phyloP scores from a whole-genome alignment of 2,888 invertebrate species.

The Tryphoninae sp. region DNA sequence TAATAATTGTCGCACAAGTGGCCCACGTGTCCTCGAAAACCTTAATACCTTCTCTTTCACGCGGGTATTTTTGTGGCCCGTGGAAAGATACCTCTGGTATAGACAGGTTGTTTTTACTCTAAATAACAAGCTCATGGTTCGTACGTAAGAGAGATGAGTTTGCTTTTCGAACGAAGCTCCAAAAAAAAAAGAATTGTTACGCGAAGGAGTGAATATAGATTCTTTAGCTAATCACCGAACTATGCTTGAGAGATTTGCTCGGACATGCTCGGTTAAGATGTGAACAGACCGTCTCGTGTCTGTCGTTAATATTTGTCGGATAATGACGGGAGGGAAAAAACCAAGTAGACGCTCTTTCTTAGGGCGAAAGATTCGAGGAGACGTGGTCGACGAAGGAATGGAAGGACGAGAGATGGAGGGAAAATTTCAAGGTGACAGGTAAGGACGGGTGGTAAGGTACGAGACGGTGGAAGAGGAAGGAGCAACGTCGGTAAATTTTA shows the following conservation, averaged over 20 bases:
- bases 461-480: constrained; percentile 53
- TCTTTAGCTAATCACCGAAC: not conserved
- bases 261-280: not conserved
- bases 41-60: constrained; percentile 25
- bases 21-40: constrained; percentile 12
- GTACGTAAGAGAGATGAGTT: constrained; percentile 21
- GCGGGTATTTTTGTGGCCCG: constrained; percentile 12
- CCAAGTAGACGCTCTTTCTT: constrained; percentile 7
- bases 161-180: not conserved
- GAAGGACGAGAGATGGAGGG: constrained; percentile 39
- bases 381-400: constrained; percentile 23
- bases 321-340: not conserved
- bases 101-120: too few species aligned
- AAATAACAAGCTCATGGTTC: not conserved
- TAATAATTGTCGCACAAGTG: constrained; percentile 10
- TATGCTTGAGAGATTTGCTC: not conserved
- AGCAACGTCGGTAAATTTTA: constrained; percentile 50
- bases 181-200: not conserved
- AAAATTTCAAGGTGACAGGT: constrained; percentile 46
- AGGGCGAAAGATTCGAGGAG: constrained; percentile 11
- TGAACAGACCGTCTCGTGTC: not conserved
- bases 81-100: not conserved
- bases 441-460: constrained; percentile 35
- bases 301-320: not conserved
- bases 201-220: not conserved